Evolutionary conservation across 2,113 vertebrate species (phyloP), one percentile per base, ranked within the genome.

Genomic region (Amblyopsis rosae): DNA sequence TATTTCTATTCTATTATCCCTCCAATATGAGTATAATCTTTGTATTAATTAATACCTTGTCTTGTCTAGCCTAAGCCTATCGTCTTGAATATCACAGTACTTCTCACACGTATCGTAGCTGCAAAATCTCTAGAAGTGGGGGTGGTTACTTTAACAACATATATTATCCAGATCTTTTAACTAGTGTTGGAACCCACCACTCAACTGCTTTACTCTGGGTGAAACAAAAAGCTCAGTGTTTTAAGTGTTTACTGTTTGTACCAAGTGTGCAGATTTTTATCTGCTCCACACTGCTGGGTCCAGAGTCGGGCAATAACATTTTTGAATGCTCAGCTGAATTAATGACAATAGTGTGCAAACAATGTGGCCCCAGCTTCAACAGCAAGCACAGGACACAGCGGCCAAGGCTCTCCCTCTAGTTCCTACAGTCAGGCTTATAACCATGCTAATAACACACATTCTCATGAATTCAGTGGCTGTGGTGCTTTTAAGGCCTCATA

Each of bases 241-340:
- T 95, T 88, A 89, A 91, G 86, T 89, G 85, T 89, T 89, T 84
- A 88, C 77, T 78, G 76, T 90, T 90, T 91, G 90, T 82, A 91
- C 91, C 84, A 89, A 90, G 88, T 90, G 86, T 79, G 90, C 92
- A 94, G 93, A 94, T 94, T 95, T 94, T 93, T 94, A 94, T 94
- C 91, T 90, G 69, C 72, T 85, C 76, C 77, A 76, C 75, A 70
- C 78, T 79, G 57, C 62, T 83, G 82, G 88, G 72, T 83, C 80
- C 82, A 90, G 85, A 90, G 88, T 76, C 81, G 82, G 92, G 89
- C 84, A 90, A 93, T 93, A 91, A 90, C 88, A 69, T 89, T 89
- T 90, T 87, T 93, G 91, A 91, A 86, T 90, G 90, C 88, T 93
- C 92, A 93, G 92, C 90, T 88, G 82, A 87, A 92, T 86, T 79